Conservation (phyloP, 2,888 invertebrate species). For the Venustoraphidia nigricollis region DNA sequence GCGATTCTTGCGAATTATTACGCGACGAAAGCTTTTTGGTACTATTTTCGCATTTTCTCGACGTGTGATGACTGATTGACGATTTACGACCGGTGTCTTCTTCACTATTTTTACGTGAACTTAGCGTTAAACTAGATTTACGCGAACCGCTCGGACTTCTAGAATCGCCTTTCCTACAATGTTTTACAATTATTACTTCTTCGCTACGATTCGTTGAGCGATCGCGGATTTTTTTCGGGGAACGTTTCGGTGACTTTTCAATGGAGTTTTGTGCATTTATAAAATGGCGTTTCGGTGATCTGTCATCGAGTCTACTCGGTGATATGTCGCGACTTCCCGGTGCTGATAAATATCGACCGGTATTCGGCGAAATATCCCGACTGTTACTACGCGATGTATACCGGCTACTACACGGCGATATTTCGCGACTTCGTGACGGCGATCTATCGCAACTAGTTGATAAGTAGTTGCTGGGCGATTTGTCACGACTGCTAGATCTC, state of each 20-base stretch:
- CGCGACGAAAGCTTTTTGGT: slow-evolving; percentile 4
- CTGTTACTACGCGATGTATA: no score
- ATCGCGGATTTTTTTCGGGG: slow-evolving; percentile 18
- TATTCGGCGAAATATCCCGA: no score
- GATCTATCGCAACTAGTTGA: no score
- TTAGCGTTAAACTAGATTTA: slow-evolving; percentile 20
- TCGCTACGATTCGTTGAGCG: slow-evolving; percentile 12
- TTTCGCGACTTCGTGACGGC: no score
- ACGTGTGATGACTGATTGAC: background rate
- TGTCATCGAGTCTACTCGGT: background rate
- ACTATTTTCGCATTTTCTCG: background rate
- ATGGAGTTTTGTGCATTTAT: no score
- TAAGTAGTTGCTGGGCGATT: background rate
- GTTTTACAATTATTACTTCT: slow-evolving; percentile 7
- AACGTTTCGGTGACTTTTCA: slow-evolving; percentile 13
- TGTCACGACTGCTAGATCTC: slow-evolving; percentile 1
- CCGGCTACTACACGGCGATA: no score
- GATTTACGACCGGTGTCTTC: background rate
- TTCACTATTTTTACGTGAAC: slow-evolving; percentile 6
- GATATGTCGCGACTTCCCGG: slow-evolving; percentile 3
- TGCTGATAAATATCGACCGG: no score
- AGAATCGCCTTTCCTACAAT: slow-evolving; percentile 3
- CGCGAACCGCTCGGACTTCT: slow-evolving; percentile 14
- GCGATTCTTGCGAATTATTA: slow-evolving; percentile 4
- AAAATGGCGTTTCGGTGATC: background rate